Base-by-base conservation (phyloP, 2,113 vertebrate species). In the Tyto alba region DNA sequence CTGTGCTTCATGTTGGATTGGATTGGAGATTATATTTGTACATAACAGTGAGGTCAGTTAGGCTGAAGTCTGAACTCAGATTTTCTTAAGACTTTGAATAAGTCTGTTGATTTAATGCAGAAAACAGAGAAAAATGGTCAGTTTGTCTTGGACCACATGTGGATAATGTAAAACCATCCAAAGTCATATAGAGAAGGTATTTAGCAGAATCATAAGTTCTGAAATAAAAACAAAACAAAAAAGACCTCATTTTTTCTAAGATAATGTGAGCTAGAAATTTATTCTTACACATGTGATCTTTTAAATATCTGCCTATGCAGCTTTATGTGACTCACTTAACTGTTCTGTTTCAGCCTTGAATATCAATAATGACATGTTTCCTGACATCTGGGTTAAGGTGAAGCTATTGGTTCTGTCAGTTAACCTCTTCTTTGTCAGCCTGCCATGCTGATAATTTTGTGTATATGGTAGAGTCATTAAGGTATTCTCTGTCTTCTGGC, bases 381-480 rank as follows among this genome's bases (percentile, higher is more conserved):
- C 57, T 95, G 96, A 92, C 92, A 91, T 80, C 73, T 89, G 80
- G 89, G 94, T 93, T 96, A 88, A 96, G 91, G 95, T 93, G 92
- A 91, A 89, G 69, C 69, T 94, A 62, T 91, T 91, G 66, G 76
- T 82, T 82, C 80, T 95, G 92, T 95, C 95, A 93, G 86, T 95
- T 96, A 92, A 96, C 84, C 84, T 95, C 84, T 79, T 75, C 80
- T 85, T 89, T 96, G 94, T 96, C 84, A 91, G 55, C 84, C 55
- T 96, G 63, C 89, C 78, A 75, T 45, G 67, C 62, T 85, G 84
- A 73, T 95, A 62, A 89, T 91, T 95, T 55, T 89, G 36, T 88
- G 40, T 86, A 11, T 76, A 50, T 67, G 47, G 41, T 43, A 52
- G 43, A 40, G 57, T 79, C 66, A 69, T 89, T 81, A 81, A 56